Conservation (phyloP, 2,797 vertebrate species). For the Acanthurus leucopareius region DNA sequence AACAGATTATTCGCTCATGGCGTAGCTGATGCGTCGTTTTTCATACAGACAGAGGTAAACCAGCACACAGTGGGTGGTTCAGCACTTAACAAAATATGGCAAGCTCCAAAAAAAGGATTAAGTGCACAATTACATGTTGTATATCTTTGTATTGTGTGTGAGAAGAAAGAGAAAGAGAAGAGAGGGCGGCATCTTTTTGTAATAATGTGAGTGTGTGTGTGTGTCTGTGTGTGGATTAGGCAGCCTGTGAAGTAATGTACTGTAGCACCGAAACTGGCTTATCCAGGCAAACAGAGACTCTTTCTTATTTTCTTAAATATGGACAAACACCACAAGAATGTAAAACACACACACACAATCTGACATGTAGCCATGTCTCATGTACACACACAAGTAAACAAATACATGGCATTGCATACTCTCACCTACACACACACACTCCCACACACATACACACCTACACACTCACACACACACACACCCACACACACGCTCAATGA, state of each 20-base stretch:
- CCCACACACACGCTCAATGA: constrained; percentile 40
- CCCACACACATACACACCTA: constrained; percentile 58
- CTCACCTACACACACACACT: constrained; percentile 60
- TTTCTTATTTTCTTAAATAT: constrained; percentile 43
- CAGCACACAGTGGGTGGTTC: constrained; percentile 52
- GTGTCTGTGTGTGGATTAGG: constrained; percentile 40
- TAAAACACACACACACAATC: constrained; percentile 50
- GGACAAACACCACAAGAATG: constrained; percentile 54
- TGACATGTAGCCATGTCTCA: constrained; percentile 55
- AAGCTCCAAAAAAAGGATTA: constrained; percentile 62
- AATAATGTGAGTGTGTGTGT: constrained; percentile 10
- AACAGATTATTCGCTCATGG: constrained; percentile 56
- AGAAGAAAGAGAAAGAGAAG: constrained; percentile 36
- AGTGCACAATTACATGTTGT: constrained; percentile 59
- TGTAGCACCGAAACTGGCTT: constrained; percentile 56
- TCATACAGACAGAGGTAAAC: constrained; percentile 62
- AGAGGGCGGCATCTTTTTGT: constrained; percentile 30
- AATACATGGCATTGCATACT: constrained; percentile 51
- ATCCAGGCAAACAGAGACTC: constrained; percentile 56
- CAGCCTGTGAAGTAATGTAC: constrained; percentile 55
- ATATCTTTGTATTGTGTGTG: constrained; percentile 26
- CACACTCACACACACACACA: constrained; percentile 47
- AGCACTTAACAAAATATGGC: constrained; percentile 55
- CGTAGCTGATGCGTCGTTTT: constrained; percentile 53
- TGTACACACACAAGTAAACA: constrained; percentile 60